Conservation (phyloP, 92 coral and sea anemone genomes). For the Hydrozoanthus gracilis region DNA sequence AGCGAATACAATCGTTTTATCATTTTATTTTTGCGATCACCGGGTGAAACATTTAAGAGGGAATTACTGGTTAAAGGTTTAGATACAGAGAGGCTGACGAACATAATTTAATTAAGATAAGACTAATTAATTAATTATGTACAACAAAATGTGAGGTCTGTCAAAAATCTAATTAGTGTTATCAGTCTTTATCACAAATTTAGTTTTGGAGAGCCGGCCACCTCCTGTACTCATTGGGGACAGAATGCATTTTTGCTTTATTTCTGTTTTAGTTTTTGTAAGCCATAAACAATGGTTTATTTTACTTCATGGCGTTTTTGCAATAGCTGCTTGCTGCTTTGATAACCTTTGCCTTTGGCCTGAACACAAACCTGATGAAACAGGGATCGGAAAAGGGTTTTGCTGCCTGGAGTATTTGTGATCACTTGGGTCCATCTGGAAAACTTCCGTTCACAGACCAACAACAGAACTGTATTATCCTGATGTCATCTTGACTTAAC, state of each 20-base stretch:
- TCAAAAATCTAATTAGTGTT: slow-evolving; percentile 26
- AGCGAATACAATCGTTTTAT: neutral
- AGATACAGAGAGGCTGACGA: neutral
- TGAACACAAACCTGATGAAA: neutral
- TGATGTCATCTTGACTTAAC: neutral
- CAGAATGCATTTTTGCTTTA: neutral
- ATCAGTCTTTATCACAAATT: neutral
- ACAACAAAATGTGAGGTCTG: slow-evolving; percentile 12
- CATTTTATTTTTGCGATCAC: neutral
- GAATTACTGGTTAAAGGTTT: neutral
- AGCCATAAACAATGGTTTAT: neutral
- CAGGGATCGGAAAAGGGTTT: neutral
- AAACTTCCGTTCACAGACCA: neutral
- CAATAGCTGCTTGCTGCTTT: neutral
- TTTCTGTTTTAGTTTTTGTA: neutral
- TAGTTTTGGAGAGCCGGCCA: neutral
- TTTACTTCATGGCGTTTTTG: too few species aligned
- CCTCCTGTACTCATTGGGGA: neutral
- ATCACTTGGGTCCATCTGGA: neutral
- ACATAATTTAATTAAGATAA: slow-evolving; percentile 18
- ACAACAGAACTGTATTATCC: neutral
- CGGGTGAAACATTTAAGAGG: neutral
- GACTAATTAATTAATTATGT: slow-evolving; percentile 23
- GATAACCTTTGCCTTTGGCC: neutral
- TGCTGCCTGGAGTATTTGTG: neutral